Percentiles rank a stretch among this genome's conserved stretches.
Conservation (phyloP, 2,888 invertebrate genomes). For the Oscheius onirici region DNA sequence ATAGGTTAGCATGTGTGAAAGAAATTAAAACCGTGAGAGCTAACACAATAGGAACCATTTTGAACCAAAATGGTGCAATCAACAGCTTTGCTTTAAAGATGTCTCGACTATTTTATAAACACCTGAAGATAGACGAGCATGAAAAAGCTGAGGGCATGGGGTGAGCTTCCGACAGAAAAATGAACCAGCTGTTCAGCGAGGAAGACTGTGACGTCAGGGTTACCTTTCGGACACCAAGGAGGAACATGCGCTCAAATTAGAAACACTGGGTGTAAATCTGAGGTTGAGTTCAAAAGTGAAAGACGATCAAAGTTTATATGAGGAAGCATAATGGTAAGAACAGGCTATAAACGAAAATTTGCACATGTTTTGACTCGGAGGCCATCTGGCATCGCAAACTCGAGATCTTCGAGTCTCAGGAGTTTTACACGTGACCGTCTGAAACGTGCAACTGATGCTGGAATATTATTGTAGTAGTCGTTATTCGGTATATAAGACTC, state of each 20-base stretch:
- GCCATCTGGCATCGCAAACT: too few relatives aligned
- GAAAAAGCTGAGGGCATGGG: slow-evolving; percentile 14
- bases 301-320: too few relatives aligned
- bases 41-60: not conserved
- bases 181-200: slow-evolving; percentile 24
- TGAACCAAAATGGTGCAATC: not conserved
- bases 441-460: too few relatives aligned
- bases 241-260: not conserved
- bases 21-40: not conserved
- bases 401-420: too few relatives aligned
- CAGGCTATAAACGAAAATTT: too few relatives aligned
- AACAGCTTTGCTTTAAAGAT: not conserved
- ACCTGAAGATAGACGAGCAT: slow-evolving; percentile 4
- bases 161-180: slow-evolving; percentile 22
- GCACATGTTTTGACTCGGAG: too few relatives aligned
- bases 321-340: too few relatives aligned
- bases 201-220: slow-evolving; percentile 7
- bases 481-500: too few relatives aligned
- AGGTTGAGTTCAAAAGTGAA: not conserved
- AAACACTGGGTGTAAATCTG: not conserved
- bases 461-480: too few relatives aligned
- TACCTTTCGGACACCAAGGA: slow-evolving; percentile 6
- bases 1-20: not conserved
- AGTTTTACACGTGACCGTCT: too few relatives aligned
- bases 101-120: not conserved